Evolutionary conservation across 2,113 vertebrate species (phyloP), one percentile per base, ranked within the genome.

Genomic region (Cinclus cinclus): DNA sequence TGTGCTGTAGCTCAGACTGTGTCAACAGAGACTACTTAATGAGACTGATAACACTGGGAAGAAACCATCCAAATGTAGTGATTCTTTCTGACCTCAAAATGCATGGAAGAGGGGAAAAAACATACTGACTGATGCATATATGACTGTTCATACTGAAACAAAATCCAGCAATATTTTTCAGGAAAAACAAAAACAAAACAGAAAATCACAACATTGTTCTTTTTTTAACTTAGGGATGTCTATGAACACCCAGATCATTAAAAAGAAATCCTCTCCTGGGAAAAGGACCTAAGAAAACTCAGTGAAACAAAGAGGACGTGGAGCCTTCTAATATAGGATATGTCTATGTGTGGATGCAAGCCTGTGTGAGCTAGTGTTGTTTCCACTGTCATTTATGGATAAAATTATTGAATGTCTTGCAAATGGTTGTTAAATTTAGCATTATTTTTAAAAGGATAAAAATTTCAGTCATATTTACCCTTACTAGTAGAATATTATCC

Each of bases 361-460:
- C 3, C 2, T 39, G 4, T 30, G 17, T 49, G 3, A 44, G 4
- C 7, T 31, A 20, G 5, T 9, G 15, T 52, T 49, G 47, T 59
- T 87, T 92, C 16, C 18, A 62, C 3, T 2, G 11, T 15, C 21
- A 12, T 5, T n/a, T 62, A 44, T 17, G 3, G 15, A 65, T 27
- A 86, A 46, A 83, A 58, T 37, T 44, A 25, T 16, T 31, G 56
- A 65, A 59, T 0, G 2, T 42, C 73, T 77, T 77, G 8, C 3
- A 58, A 62, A 77, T 0, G 5, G 10, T 33, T 52, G 4, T 11
- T 64, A 68, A 33, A n/a, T 71, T 67, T 58, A 1, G 1, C 8
- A 39, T n/a, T 50, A 27, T 55, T 86, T 90, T 70, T 73, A 20
- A 50, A 59, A 64, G 3, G 11, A 35, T 44, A 39, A 80, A 64